Conservation (phyloP, 2,113 vertebrate species). For the Candoia aspera region DNA sequence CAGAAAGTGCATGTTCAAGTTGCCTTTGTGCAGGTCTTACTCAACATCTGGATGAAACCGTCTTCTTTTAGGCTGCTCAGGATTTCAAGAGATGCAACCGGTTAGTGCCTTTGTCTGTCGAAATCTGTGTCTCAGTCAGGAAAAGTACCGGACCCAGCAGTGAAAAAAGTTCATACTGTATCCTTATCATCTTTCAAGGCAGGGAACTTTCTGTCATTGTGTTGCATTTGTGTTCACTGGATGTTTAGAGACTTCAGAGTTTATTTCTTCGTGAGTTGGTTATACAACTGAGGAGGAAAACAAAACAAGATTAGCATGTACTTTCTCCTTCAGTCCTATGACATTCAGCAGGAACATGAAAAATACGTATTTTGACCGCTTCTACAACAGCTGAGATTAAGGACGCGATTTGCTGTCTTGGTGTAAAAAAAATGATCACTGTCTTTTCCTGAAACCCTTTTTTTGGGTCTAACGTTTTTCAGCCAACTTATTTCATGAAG, state of each 20-base stretch:
- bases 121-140: not conserved
- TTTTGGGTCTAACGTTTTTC: not conserved
- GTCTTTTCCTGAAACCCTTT: not conserved
- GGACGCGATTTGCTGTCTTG: not conserved
- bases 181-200: not conserved
- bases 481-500: not conserved
- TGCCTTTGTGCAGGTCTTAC: not conserved
- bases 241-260: not conserved
- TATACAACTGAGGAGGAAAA: not conserved
- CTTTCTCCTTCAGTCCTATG: not conserved
- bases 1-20: too few relatives aligned
- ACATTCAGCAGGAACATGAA: not conserved
- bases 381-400: not conserved
- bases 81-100: conserved; percentile 26
- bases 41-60: not conserved
- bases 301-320: not conserved
- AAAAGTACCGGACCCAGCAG: not conserved
- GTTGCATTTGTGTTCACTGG: not conserved
- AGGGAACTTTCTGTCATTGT: not conserved
- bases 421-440: too few relatives aligned
- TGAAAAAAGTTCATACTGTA: not conserved
- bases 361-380: not conserved
- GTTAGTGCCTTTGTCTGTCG: conserved; percentile 29
- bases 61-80: not conserved
- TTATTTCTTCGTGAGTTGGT: not conserved